A percentile compares a stretch with the other conserved stretches of the same genome.
Conservation (phyloP, 30 jellyfish, hydroid and myxozoan genomes). For the Mastigias papua region DNA sequence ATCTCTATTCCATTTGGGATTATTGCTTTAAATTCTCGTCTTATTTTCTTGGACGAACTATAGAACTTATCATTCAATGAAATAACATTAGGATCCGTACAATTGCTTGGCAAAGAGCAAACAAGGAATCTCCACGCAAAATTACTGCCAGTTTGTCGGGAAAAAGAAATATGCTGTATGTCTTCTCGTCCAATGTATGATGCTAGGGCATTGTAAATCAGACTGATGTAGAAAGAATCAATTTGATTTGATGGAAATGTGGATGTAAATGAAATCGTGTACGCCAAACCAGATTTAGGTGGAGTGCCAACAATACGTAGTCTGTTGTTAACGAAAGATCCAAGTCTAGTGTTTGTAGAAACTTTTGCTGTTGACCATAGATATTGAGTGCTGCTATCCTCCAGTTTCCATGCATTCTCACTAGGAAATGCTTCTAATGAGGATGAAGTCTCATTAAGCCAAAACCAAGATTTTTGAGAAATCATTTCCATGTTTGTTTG, state of each 20-base stretch:
- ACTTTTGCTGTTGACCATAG: conserved; percentile 18
- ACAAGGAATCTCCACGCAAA: conserved; percentile 17
- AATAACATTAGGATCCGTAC: conserved; percentile 22
- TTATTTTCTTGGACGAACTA: conserved; percentile 5
- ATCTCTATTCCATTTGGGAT: conserved; percentile 29
- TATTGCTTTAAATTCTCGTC: conserved; percentile 26
- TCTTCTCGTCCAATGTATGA: conserved; percentile 41
- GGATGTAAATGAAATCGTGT: conserved; percentile 9
- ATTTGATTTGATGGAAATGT: background rate
- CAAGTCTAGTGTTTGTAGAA: conserved; percentile 1
- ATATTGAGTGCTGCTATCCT: conserved; percentile 42
- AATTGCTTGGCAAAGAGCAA: conserved; percentile 32
- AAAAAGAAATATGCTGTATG: conserved; percentile 29
- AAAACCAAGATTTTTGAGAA: conserved; percentile 79
- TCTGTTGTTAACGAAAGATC: conserved; percentile 27
- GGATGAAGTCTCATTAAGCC: conserved; percentile 67
- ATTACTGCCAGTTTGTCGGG: conserved; percentile 2
- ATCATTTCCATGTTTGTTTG: conserved; percentile 15
- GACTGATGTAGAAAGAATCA: conserved; percentile 45
- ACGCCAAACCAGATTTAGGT: conserved; percentile 38
- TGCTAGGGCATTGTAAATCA: background rate
- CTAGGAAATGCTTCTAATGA: conserved; percentile 47
- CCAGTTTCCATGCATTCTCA: conserved; percentile 19
- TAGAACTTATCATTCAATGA: conserved; percentile 35
- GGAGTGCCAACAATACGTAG: conserved; percentile 38